Evolutionary conservation across 2,797 vertebrate species (phyloP).

Genomic region (Oceanodroma leucorhoa): DNA sequence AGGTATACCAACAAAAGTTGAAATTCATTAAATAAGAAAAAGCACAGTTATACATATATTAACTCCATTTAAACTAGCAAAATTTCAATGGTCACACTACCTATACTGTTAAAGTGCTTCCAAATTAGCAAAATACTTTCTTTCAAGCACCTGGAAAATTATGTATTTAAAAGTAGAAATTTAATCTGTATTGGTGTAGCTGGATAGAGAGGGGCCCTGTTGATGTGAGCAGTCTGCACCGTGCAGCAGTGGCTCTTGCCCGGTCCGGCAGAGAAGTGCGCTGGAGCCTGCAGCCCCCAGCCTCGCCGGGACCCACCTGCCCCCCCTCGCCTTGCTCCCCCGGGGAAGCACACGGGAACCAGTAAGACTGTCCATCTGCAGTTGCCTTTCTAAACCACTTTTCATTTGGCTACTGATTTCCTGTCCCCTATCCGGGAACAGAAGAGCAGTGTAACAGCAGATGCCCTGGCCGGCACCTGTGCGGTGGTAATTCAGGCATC

Average conservation of each 20-base stretch:
- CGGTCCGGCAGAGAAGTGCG: neutral
- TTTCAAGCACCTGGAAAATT: neutral
- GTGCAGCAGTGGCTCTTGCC: neutral
- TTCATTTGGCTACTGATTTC: neutral
- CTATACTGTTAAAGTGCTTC: neutral
- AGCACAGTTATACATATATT: accelerated
- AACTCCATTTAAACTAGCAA: neutral
- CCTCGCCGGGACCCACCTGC: neutral
- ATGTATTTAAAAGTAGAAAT: neutral
- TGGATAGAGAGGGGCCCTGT: neutral
- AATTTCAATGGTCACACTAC: neutral
- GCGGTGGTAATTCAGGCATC: neutral
- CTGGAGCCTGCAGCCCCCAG: neutral
- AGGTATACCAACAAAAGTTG: neutral
- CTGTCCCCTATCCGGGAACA: neutral
- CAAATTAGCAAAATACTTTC: neutral
- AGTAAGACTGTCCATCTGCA: neutral
- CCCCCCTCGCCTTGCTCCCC: neutral
- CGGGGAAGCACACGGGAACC: neutral
- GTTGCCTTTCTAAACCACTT: neutral
- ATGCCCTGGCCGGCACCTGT: neutral
- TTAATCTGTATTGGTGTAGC: neutral
- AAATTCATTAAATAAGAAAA: neutral
- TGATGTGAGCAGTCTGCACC: accelerated
- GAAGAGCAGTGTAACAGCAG: neutral